These are phyloP conservation scores for Larimichthys crocea DNA, from an alignment of 2,113 vertebrate species.

Conservation along the genomic window DNA sequence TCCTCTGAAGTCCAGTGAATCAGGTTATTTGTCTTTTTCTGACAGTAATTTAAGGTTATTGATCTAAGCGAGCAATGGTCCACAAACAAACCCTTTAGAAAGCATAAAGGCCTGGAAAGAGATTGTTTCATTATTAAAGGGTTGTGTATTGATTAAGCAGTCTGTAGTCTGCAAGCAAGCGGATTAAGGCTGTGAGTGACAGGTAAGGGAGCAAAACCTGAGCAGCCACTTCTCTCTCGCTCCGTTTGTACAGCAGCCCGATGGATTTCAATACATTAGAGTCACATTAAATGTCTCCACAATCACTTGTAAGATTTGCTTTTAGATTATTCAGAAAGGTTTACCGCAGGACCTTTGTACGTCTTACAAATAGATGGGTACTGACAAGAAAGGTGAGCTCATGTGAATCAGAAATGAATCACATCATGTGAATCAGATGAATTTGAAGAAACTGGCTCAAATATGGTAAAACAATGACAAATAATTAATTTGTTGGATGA, in stretches of 20 bases:
- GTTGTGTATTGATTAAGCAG: conserved; percentile 61
- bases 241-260: conserved; percentile 26
- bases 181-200: conserved; percentile 50
- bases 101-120: conserved; percentile 9
- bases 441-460: background rate
- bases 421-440: conserved; percentile 27
- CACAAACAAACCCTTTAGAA: conserved; percentile 32
- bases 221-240: conserved; percentile 22
- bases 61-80: conserved; percentile 10
- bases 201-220: conserved; percentile 40
- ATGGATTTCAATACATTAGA: conserved; percentile 31
- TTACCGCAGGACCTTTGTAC: background rate
- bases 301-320: background rate
- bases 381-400: background rate
- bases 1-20: background rate
- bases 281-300: background rate
- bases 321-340: background rate
- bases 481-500: conserved; percentile 33
- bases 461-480: conserved; percentile 28
- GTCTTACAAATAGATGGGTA: background rate
- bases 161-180: conserved; percentile 7
- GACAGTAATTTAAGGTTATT: conserved; percentile 17
- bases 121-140: conserved; percentile 56
- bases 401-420: background rate
- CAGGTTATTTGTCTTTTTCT: background rate